phyloP scores from a whole-genome alignment of 2,113 vertebrate species.

The Ranitomeya imitator region DNA sequence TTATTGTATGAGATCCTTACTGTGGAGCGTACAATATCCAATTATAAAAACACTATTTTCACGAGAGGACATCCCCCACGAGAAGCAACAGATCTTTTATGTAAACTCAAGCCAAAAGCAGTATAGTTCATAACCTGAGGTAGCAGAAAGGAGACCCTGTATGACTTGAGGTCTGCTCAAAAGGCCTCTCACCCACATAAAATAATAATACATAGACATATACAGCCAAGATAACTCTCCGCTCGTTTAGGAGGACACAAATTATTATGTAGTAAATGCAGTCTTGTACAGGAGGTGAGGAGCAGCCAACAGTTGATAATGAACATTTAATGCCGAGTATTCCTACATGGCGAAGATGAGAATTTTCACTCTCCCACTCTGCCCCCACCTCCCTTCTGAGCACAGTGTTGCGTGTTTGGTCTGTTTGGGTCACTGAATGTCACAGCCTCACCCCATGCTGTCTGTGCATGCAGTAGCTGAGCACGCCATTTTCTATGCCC shows the following conservation, averaged over 20 bases:
- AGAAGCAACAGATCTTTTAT: neutral
- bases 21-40: neutral
- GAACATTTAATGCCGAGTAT: conserved; percentile 25
- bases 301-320: conserved; percentile 21
- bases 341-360: neutral
- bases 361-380: conserved; percentile 13
- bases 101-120: neutral
- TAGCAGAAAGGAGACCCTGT: neutral
- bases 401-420: conserved; percentile 50
- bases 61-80: neutral
- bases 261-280: neutral
- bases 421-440: conserved; percentile 54
- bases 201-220: neutral
- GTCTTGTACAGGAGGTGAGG: conserved; percentile 11
- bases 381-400: conserved; percentile 25
- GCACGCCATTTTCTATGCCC: conserved; percentile 44
- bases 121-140: neutral
- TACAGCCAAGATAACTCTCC: neutral
- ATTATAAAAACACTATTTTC: neutral
- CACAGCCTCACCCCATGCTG: conserved; percentile 50
- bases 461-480: conserved; percentile 39
- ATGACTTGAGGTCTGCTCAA: neutral
- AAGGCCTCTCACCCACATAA: neutral
- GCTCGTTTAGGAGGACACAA: neutral
- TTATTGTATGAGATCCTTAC: neutral